Evolutionary conservation across 2,797 vertebrate genomes (phyloP), one percentile per base, ranked within the genome.

Genomic region (Phataginus tetradactyla): DNA sequence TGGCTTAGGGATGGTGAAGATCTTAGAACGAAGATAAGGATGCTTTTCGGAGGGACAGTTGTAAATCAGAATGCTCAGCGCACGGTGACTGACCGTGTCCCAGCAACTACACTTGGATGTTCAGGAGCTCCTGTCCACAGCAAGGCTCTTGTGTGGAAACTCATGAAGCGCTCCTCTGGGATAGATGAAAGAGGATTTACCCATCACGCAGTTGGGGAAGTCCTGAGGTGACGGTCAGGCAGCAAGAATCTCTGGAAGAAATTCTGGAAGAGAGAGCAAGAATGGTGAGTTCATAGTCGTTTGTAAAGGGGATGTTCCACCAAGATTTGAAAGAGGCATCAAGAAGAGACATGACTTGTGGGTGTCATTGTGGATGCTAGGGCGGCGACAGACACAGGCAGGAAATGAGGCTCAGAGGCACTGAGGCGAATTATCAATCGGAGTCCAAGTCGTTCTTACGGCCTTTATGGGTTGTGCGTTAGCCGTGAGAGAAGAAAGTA

Each of bases 161-260:
- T 23, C 5, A 23, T 12, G 66, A 17, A 37, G 11, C 39, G 39
- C 37, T 39, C 3, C 2, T 8, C 15, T 59, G 3, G 13, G 25
- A 1, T 29, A 34, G 69, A 42, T 8, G 13, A 27, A 68, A 17
- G 8, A 45, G 45, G 49, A 12, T 3, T 0, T 1, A 4, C 15
- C n/a, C 5, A 6, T 39, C 32, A 49, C 18, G 39, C 9, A 8
- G 1, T 3, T 45, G 68, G n/a, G 49, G 34, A 32, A 42, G 15
- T 18, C 15, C 21, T 20, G 49, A 37, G 55, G 55, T 17, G 4
- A 17, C 3, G 15, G 34, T 5, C 2, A 0, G 1, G 13, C 18
- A 57, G 55, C 8, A 61, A 39, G 37, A 7, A n/a, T 18, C 45
- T 74, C 25, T 37, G 27, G 61, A 27, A 66, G 45, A 64, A 55